phyloP scores from a whole-genome alignment of 1,140 invertebrate species.

The Leptonema lineaticorne region DNA sequence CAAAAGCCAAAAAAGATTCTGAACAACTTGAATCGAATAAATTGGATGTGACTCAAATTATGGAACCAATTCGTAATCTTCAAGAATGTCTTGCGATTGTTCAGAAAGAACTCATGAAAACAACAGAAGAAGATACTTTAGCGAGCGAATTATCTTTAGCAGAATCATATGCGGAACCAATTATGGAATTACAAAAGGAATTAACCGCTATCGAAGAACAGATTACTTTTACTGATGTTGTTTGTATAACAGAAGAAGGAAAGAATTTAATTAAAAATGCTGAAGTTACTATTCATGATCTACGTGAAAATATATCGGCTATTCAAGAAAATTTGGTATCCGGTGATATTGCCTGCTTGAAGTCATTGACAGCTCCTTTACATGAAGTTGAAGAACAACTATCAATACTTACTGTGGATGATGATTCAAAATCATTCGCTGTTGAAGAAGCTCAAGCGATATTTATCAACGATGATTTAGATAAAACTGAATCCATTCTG shows the following conservation, averaged over 20 bases:
- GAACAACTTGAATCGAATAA: neutral
- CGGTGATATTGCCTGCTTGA: slow-evolving; percentile 23
- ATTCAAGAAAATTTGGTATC: slow-evolving; percentile 14
- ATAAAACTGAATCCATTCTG: too few relatives aligned
- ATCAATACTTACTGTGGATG: slow-evolving; percentile 30
- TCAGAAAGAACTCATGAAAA: slow-evolving; percentile 37
- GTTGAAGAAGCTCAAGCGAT: slow-evolving; percentile 26
- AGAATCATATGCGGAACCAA: slow-evolving; percentile 32
- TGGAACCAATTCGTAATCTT: slow-evolving; percentile 32
- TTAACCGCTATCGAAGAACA: slow-evolving; percentile 25
- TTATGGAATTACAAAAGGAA: slow-evolving; percentile 39
- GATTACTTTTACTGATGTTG: neutral
- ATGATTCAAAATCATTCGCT: slow-evolving; percentile 28
- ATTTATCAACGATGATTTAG: too few relatives aligned
- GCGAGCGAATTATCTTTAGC: slow-evolving; percentile 22
- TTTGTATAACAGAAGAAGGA: neutral
- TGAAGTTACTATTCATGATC: slow-evolving; percentile 7
- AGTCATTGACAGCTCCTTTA: slow-evolving; percentile 25
- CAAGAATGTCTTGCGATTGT: slow-evolving; percentile 33
- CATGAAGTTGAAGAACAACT: slow-evolving; percentile 29
- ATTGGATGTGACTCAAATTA: slow-evolving; percentile 14
- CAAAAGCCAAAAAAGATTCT: slow-evolving; percentile 4
- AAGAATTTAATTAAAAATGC: slow-evolving; percentile 6
- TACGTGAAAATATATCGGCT: slow-evolving; percentile 27
- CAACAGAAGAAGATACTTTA: slow-evolving; percentile 21